A percentile compares a stretch with the other conserved stretches of the same genome.
These are phyloP conservation scores for Pionites leucogaster DNA, from an alignment of 2,113 vertebrate species.

Conservation along the genomic window DNA sequence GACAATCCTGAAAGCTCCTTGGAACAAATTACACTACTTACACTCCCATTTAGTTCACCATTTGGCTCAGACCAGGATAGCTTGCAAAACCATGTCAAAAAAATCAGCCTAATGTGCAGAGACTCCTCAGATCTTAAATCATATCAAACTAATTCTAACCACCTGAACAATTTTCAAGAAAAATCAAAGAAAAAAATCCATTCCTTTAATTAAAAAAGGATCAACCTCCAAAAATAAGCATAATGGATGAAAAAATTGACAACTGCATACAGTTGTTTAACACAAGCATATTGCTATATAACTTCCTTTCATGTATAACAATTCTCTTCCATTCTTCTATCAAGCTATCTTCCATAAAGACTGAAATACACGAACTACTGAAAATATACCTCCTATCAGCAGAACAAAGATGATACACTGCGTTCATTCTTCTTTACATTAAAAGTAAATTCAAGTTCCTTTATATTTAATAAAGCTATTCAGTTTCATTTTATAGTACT, in stretches of 20 bases:
- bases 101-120: not conserved
- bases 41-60: not conserved
- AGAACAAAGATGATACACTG: not conserved
- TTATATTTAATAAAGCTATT: not conserved
- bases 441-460: not conserved
- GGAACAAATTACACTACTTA: not conserved
- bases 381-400: slow-evolving; percentile 17
- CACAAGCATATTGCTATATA: not conserved
- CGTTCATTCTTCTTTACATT: not conserved
- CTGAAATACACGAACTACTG: not conserved
- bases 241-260: not conserved
- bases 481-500: not conserved
- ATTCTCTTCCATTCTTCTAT: slow-evolving; percentile 16
- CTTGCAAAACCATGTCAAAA: not conserved
- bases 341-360: not conserved
- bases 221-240: not conserved
- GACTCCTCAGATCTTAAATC: not conserved
- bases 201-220: not conserved
- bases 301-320: not conserved
- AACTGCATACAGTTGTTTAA: not conserved
- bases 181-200: not conserved
- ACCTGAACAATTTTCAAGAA: not conserved
- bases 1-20: not conserved
- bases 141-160: not conserved
- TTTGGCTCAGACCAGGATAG: not conserved